These are phyloP conservation scores for Bursaphelenchus mucronatus DNA, from an alignment of 1,140 invertebrate species.

Conservation along the genomic window DNA sequence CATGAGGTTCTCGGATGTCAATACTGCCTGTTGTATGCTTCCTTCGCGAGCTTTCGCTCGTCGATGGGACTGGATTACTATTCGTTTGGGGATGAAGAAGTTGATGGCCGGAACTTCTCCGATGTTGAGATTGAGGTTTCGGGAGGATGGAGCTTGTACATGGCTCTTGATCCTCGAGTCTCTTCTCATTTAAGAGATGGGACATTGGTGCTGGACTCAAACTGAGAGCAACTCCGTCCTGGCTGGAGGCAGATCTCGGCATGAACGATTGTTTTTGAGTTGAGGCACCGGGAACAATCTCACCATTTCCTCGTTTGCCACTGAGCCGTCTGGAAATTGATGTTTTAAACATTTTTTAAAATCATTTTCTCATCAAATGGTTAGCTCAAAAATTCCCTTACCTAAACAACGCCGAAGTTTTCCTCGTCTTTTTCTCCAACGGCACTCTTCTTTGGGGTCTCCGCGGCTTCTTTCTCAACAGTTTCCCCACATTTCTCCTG, in stretches of 20 bases:
- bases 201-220: constrained; percentile 16
- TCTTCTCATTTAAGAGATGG: constrained; percentile 16
- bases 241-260: constrained; percentile 54
- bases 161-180: neutral
- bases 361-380: neutral
- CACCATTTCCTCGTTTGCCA: constrained; percentile 50
- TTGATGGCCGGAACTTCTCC: too few relatives aligned
- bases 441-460: constrained; percentile 19
- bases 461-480: constrained; percentile 43
- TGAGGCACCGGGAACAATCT: constrained; percentile 59
- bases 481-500: constrained; percentile 48
- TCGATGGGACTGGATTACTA: neutral
- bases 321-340: constrained; percentile 42
- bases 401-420: constrained; percentile 50
- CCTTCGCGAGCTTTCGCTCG: neutral
- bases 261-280: constrained; percentile 60
- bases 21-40: neutral
- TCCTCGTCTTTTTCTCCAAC: constrained; percentile 51
- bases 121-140: constrained; percentile 1
- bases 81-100: neutral
- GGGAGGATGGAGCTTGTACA: neutral
- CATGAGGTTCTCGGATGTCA: neutral
- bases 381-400: neutral
- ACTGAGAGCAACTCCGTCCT: constrained; percentile 42
- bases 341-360: neutral